Base-by-base conservation (phyloP, 2,888 invertebrate species). In the Drosophila acutilabella region DNA sequence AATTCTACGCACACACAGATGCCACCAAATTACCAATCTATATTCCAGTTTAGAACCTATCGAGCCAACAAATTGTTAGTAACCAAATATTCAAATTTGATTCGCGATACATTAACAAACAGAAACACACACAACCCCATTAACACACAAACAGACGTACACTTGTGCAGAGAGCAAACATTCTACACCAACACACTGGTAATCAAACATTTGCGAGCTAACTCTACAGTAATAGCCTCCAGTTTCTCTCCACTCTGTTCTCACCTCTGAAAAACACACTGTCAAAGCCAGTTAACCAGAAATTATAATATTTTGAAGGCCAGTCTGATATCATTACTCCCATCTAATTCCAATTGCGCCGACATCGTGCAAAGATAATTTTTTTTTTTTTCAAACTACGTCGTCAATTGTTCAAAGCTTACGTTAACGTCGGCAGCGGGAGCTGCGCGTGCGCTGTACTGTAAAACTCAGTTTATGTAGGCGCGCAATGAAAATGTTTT, bases 291-390 rank as follows among this genome's bases (percentile, higher is more conserved):
- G 70, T 85, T 87, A 80, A 86, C 70, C 83, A 83, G 72, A 88
- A 83, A 88, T 86, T 86, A 88, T 84, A 86, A 84, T 81, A 74
- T 84, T 80, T 78, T 89, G 89, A 88, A 88, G 88, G 88, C 89
- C 89, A 84, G 57, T 44, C 68, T 70, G 74, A 80, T 80, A 83
- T 83, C 77, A 81, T 78, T 77, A 78, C 76, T 74, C 61, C 73
- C 76, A 80, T 80, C 82, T 86, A 78, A 81, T 83, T 78, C 66
- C 79, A 87, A 81, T 83, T 86, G 78, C 76, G 76, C 64, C 65
- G 68, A 71, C 68, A 57, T 48, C 57, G 78, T 53, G 70, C 52
- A 71, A 71, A 80, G 61, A 47, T 48, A 50, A 61, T 48, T 62
- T 18, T 42, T 30, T 41, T 72, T 75, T 20, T 76, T 72, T 78